Conservation (phyloP, 2,888 invertebrate genomes). For the Ochlodes sylvanus region DNA sequence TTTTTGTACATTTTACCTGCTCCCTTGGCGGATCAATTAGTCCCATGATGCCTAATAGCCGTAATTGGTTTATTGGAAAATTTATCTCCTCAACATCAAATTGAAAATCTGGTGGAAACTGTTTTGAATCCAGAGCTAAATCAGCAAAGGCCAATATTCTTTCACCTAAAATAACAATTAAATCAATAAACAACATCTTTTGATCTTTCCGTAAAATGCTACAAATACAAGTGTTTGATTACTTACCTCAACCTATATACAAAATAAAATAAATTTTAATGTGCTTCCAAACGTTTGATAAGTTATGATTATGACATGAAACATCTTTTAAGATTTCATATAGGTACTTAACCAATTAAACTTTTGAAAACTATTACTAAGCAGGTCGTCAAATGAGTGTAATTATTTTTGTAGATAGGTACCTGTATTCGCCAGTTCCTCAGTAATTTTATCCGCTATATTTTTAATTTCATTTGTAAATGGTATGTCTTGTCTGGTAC, state of each 20-base stretch:
- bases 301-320: too few relatives aligned
- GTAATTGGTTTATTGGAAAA: slow-evolving; percentile 93
- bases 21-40: slow-evolving; percentile 96
- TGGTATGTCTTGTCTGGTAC: slow-evolving; percentile 90
- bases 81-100: slow-evolving; percentile 95
- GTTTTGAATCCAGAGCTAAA: slow-evolving; percentile 91
- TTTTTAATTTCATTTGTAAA: slow-evolving; percentile 59
- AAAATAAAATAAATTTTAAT: too few relatives aligned
- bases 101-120: slow-evolving; percentile 93
- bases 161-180: slow-evolving; percentile 85
- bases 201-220: too few relatives aligned
- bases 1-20: slow-evolving; percentile 57
- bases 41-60: slow-evolving; percentile 97
- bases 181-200: too few relatives aligned
- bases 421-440: slow-evolving; percentile 72
- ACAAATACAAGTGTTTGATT: too few relatives aligned
- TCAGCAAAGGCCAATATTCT: slow-evolving; percentile 97
- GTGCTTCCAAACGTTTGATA: too few relatives aligned
- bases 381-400: too few relatives aligned
- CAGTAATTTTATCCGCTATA: slow-evolving; percentile 57
- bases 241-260: too few relatives aligned
- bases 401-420: too few relatives aligned
- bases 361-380: too few relatives aligned
- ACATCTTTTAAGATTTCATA: too few relatives aligned
- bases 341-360: too few relatives aligned